These are phyloP conservation scores for Cistogaster globosa DNA, from an alignment of 2,888 invertebrate species.

Conservation along the genomic window DNA sequence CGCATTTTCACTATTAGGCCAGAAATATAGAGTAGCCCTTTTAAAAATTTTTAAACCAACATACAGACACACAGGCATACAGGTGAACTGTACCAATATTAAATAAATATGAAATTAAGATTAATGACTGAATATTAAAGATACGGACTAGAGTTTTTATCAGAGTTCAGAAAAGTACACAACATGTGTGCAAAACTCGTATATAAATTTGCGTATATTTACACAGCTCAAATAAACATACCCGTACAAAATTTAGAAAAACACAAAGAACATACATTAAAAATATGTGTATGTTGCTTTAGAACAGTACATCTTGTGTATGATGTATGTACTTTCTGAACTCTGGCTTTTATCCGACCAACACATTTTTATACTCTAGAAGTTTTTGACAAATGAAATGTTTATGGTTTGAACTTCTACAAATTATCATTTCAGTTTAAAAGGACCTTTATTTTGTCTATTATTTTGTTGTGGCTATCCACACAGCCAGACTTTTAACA, in stretches of 20 bases:
- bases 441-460: background rate
- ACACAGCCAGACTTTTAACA: background rate
- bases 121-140: background rate
- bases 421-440: background rate
- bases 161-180: too few species aligned
- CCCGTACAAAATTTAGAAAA: too few species aligned
- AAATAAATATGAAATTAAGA: background rate
- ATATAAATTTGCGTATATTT: too few species aligned
- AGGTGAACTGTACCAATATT: background rate
- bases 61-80: background rate
- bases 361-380: background rate
- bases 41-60: background rate
- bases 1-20: too few species aligned
- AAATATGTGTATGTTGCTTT: too few species aligned
- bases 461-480: background rate
- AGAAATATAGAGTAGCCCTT: too few species aligned
- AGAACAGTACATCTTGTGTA: too few species aligned
- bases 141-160: background rate
- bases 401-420: conserved; percentile 8
- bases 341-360: too few species aligned
- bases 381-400: conserved; percentile 6
- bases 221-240: too few species aligned
- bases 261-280: too few species aligned
- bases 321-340: too few species aligned
- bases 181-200: too few species aligned